A percentile compares a stretch with the other conserved stretches of the same genome.
These are phyloP conservation scores for Anomalospiza imberbis DNA, from an alignment of 2,797 vertebrate genomes.

Conservation along the genomic window DNA sequence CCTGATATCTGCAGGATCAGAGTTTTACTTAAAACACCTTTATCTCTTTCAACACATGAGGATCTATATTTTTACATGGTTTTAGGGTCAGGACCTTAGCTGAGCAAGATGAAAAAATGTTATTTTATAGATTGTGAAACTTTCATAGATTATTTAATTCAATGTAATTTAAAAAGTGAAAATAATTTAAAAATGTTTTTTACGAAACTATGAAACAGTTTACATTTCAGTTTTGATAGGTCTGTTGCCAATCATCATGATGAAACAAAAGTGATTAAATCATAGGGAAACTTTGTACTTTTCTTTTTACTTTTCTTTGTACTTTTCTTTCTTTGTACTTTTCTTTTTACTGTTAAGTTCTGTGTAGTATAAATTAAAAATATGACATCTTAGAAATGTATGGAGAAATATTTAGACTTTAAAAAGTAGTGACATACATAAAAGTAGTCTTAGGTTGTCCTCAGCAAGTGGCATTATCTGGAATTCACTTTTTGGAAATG, in stretches of 20 bases:
- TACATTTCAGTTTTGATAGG: background rate
- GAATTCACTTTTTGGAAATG: background rate
- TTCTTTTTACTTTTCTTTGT: too few species aligned
- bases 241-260: background rate
- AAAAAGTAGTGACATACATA: background rate
- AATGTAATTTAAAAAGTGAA: background rate
- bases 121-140: background rate
- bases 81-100: background rate
- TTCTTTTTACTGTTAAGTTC: fast-evolving
- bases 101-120: background rate
- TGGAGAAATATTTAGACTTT: background rate
- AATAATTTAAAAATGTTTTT: background rate
- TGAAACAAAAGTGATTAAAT: background rate
- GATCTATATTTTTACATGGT: background rate
- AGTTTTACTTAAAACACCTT: background rate
- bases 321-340: too few species aligned
- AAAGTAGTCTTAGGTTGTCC: background rate
- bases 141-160: background rate
- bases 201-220: background rate
- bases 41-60: background rate
- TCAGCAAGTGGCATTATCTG: background rate
- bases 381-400: background rate
- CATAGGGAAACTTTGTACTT: background rate
- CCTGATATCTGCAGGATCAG: background rate
- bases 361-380: background rate